Evolutionary conservation across 64 coral and sea anemone genomes (phyloP).

Genomic region (Anthopleura sola): DNA sequence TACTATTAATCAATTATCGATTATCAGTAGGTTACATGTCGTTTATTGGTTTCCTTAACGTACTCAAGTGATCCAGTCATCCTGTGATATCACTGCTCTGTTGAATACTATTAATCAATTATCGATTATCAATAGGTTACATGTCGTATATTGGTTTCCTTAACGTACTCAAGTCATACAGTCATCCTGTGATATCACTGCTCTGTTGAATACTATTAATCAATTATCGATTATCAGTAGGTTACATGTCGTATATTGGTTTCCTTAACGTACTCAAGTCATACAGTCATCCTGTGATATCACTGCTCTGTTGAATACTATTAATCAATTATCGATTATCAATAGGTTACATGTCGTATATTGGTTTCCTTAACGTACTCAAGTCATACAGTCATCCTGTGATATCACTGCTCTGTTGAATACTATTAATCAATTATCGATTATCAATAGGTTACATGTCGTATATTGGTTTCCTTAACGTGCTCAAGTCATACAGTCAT

Average conservation of each 20-base stretch:
- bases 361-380: constrained; percentile 35
- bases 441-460: constrained; percentile 9
- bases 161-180: constrained; percentile 28
- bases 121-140: not conserved
- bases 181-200: constrained; percentile 20
- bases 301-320: not conserved
- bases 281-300: constrained; percentile 31
- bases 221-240: not conserved
- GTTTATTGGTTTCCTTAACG: constrained; percentile 24
- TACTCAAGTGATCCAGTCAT: constrained; percentile 26
- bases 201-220: not conserved
- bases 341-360: constrained; percentile 16
- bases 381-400: constrained; percentile 30
- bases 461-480: constrained; percentile 29
- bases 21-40: constrained; percentile 7
- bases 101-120: too few species aligned
- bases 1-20: too few species aligned
- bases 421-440: not conserved
- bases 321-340: not conserved
- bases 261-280: constrained; percentile 38
- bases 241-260: constrained; percentile 20
- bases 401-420: not conserved
- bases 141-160: constrained; percentile 28
- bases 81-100: not conserved
- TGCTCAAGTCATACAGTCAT: constrained; percentile 34